phyloP scores from a whole-genome alignment of 2,888 invertebrate genomes.

The Drosophila colorata region DNA sequence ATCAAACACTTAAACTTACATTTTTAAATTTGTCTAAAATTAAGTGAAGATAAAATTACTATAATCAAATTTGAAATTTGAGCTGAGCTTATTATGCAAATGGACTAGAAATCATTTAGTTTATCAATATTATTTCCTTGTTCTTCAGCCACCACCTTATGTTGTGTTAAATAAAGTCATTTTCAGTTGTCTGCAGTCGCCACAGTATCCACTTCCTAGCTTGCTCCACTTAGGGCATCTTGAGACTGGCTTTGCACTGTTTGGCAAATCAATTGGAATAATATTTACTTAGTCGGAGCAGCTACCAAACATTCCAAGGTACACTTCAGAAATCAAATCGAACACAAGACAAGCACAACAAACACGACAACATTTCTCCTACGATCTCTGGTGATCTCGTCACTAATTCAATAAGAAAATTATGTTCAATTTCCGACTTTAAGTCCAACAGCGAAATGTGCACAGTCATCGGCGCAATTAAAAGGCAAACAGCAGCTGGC shows the following conservation, averaged over 20 bases:
- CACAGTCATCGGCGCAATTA: conserved; percentile 72
- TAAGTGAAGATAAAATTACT: no score
- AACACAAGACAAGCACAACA: conserved; percentile 58
- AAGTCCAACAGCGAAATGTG: conserved; percentile 34
- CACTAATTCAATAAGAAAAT: conserved; percentile 74
- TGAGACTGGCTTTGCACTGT: conserved; percentile 41
- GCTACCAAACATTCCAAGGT: conserved; percentile 75
- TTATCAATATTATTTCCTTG: neutral
- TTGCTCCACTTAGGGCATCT: conserved; percentile 31
- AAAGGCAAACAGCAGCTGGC: conserved; percentile 77
- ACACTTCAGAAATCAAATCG: conserved; percentile 78
- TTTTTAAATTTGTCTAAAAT: neutral
- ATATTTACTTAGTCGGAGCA: conserved; percentile 65
- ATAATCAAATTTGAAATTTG: no score
- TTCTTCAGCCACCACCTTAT: neutral
- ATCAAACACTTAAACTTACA: no score
- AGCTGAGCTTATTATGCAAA: neutral
- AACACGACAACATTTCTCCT: conserved; percentile 51
- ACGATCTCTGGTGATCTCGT: conserved; percentile 43
- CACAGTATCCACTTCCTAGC: conserved; percentile 12
- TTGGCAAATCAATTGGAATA: conserved; percentile 75
- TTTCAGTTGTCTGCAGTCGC: neutral
- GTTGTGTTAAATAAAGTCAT: conserved; percentile 4
- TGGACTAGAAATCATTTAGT: neutral
- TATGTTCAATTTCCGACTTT: conserved; percentile 73